Evolutionary conservation across 37 sponge, comb jelly and placozoan species (phyloP).

Genomic region (Haliclona indistincta): DNA sequence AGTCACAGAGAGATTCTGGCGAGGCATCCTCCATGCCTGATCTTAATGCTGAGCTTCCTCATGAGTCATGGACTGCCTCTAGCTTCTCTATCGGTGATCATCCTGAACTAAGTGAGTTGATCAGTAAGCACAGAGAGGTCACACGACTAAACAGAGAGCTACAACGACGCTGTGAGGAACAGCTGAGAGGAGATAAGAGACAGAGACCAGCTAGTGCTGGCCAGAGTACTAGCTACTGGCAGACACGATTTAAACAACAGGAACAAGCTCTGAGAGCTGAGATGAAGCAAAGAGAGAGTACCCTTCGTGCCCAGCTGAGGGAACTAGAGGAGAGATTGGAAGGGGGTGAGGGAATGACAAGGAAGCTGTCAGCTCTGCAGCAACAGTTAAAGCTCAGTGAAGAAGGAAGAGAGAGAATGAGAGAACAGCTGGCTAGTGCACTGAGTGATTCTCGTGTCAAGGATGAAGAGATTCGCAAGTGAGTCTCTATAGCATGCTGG

Average conservation of each 20-base stretch:
- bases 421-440: conserved; percentile 11
- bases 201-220: background rate
- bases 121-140: conserved; percentile 58
- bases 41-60: conserved; percentile 15
- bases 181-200: background rate
- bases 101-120: conserved; percentile 47
- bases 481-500: background rate
- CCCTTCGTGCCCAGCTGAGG: background rate
- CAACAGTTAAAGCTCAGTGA: background rate
- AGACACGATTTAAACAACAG: background rate
- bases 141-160: conserved; percentile 58
- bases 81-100: background rate
- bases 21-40: conserved; percentile 41
- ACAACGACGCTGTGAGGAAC: conserved; percentile 52
- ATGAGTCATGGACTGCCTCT: conserved; percentile 55
- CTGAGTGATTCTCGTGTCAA: conserved; percentile 2
- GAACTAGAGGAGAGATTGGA: background rate
- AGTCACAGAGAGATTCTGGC: background rate
- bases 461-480: conserved; percentile 51
- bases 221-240: background rate
- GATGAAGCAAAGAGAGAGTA: background rate
- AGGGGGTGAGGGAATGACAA: too few species aligned
- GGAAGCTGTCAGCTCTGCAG: background rate
- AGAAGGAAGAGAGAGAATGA: conserved; percentile 3
- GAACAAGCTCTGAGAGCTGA: background rate